Conservation (phyloP, 2,113 vertebrate genomes). For the Thamnophis sirtalis region DNA sequence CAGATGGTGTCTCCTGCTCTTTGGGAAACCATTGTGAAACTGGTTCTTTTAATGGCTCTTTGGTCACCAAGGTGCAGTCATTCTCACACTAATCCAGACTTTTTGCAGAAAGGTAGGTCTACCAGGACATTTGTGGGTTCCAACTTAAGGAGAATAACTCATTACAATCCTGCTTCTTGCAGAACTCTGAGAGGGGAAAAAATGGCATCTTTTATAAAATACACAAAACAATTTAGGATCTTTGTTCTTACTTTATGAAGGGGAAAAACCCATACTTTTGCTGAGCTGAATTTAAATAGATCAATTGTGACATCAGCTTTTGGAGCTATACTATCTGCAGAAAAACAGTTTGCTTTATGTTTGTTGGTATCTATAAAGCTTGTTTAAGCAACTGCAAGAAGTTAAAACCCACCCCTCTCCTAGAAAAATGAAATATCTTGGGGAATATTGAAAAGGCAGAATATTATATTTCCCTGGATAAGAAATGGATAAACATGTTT, state of each 20-base stretch:
- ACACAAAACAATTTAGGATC: background rate
- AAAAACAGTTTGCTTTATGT: background rate
- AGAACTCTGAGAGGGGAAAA: background rate
- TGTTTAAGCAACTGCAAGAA: background rate
- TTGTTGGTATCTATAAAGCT: background rate
- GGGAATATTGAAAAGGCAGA: too few species aligned
- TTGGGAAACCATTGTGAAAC: background rate
- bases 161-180: background rate
- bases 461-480: too few species aligned
- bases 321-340: background rate
- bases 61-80: constrained; percentile 1
- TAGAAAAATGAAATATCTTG: too few species aligned
- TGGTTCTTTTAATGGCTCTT: background rate
- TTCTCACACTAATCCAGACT: background rate
- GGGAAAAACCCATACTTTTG: background rate
- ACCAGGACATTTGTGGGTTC: background rate
- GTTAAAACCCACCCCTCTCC: too few species aligned
- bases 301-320: background rate
- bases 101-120: background rate
- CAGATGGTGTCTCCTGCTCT: background rate
- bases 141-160: background rate
- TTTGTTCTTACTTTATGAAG: background rate
- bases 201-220: background rate
- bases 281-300: background rate
- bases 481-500: too few species aligned